Evolutionary conservation across 2,797 vertebrate genomes (phyloP).

Genomic region (Emydoidea blandingii): DNA sequence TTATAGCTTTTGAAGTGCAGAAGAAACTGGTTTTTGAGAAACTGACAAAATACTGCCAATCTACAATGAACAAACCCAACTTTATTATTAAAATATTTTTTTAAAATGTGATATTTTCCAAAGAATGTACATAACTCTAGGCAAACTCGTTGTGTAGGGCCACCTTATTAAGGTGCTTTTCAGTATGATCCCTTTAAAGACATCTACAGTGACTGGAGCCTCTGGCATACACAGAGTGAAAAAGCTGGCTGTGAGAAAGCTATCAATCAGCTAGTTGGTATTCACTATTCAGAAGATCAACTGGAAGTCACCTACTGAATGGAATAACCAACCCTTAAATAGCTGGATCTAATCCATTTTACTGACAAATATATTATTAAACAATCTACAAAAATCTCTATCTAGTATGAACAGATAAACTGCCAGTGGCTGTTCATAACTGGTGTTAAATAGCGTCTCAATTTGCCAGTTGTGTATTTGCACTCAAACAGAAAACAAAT

Average conservation of each 20-base stretch:
- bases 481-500: neutral
- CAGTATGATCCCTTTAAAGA: neutral
- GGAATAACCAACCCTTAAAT: neutral
- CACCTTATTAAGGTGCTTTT: neutral
- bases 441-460: neutral
- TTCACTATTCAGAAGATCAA: neutral
- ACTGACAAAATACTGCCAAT: neutral
- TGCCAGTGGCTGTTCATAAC: neutral
- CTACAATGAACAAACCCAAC: neutral
- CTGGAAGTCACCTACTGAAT: neutral
- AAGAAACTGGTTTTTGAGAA: neutral
- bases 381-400: neutral
- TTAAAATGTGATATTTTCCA: neutral
- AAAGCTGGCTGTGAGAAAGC: no score
- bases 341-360: neutral
- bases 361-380: neutral
- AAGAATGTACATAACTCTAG: neutral
- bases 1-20: neutral
- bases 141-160: neutral
- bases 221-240: neutral
- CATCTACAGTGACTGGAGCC: neutral
- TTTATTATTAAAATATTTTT: neutral
- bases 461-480: neutral
- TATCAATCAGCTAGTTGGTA: neutral
- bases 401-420: neutral